Percentiles rank a stretch among this genome's conserved stretches.
Evolutionary conservation across 1,140 invertebrate species (phyloP).

Genomic region (Drosophila subobscura): DNA sequence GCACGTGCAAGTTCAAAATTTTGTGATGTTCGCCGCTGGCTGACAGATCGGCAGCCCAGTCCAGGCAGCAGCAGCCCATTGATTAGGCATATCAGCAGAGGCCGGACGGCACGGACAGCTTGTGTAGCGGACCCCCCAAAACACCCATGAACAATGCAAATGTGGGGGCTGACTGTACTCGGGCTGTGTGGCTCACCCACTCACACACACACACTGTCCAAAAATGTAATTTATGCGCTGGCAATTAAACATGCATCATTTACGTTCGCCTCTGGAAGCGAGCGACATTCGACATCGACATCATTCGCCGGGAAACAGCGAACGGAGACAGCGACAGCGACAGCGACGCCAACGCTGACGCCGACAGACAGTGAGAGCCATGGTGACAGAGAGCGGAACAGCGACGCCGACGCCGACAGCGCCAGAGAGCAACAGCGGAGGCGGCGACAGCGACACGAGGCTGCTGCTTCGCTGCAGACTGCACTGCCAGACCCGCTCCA

Average conservation of each 20-base stretch:
- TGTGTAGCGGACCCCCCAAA: constrained; percentile 8
- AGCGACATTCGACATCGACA: constrained; percentile 51
- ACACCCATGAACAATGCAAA: constrained; percentile 44
- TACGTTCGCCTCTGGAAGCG: constrained; percentile 60
- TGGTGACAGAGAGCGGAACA: constrained; percentile 55
- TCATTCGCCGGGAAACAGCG: constrained; percentile 28
- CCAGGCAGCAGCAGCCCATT: not conserved
- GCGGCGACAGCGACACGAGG: constrained; percentile 68
- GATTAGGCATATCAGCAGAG: constrained; percentile 31
- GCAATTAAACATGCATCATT: constrained; percentile 82
- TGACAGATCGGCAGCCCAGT: constrained; percentile 2
- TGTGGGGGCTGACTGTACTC: constrained; percentile 52
- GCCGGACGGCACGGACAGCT: not conserved
- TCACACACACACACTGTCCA: constrained; percentile 25
- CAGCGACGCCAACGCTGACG: constrained; percentile 36
- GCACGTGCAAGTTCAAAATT: not conserved
- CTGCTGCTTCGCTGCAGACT: not conserved
- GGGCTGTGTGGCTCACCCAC: constrained; percentile 35
- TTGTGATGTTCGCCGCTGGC: constrained; percentile 30
- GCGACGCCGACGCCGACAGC: not conserved
- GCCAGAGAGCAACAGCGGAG: constrained; percentile 31
- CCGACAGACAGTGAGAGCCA: constrained; percentile 15
- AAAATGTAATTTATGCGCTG: constrained; percentile 80
- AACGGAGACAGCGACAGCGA: constrained; percentile 12
- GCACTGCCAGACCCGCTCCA: constrained; percentile 13